Evolutionary conservation across 2,113 vertebrate species (phyloP), one percentile per base, ranked within the genome.

Genomic region (Redunca redunca): DNA sequence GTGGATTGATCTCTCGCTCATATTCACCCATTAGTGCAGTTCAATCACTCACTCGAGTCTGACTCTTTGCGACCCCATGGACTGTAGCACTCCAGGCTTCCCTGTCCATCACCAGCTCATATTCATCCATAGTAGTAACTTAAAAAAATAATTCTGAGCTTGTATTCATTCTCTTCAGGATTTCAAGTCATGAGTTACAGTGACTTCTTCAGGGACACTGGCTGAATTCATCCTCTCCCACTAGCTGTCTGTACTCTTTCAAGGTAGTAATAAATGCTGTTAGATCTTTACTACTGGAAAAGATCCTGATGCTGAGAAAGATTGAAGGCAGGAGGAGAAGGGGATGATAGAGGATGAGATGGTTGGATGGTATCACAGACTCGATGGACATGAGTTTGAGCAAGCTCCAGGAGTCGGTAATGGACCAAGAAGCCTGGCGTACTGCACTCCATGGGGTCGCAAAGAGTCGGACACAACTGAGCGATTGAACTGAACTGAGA

Each of bases 351-450:
- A 71, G n/a, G 64, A 36, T 71, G 64, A 71, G 67, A 40, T 36
- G 19, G 9, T 40, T 36, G n/a, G 9, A 36, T 71, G 19, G n/a
- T 6, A 71, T 40, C 67, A 67, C 17, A 36, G 67, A 11, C n/a
- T 71, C 0, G 2, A 40, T 12, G 64, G 64, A 71, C 67, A 23
- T 12, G 9, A 36, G n/a, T 36, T 71, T 71, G 64, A 36, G n/a
- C n/a, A 71, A 71, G 17, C 9, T 71, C 9, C n/a, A 71, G n/a
- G n/a, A 23, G 5, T 71, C 1, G 0, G n/a, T 23, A 10, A 71
- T 36, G 64, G n/a, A 71, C n/a, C 4, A 0, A 19, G 64, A 71
- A 21, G 9, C 64, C 19, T 36, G 64, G 4, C 0, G 0, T 71
- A 23, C 19, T 12, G n/a, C 67, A 6, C 19, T 71, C n/a, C 19